Evolutionary conservation across 2,113 vertebrate species (phyloP).

Genomic region (Halichoeres trimaculatus): DNA sequence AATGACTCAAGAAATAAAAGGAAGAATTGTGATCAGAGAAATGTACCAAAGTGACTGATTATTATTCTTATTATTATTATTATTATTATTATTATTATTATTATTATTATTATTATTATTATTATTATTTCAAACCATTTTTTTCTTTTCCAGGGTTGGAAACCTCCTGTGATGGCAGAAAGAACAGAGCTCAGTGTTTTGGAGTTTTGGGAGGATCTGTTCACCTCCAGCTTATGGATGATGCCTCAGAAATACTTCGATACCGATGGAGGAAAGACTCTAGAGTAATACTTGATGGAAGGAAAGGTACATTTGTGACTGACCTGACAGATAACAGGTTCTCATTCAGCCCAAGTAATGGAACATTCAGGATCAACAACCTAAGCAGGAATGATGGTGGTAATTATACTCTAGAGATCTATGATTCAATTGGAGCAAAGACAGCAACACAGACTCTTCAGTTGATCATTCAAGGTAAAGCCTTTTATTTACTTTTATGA

Average conservation of each 20-base stretch:
- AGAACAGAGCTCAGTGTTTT: conserved; percentile 47
- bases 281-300: fast-evolving
- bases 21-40: too few relatives aligned
- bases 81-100: too few relatives aligned
- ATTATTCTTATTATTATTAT: too few relatives aligned
- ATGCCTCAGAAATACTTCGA: fast-evolving
- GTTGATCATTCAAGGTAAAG: conserved; percentile 59
- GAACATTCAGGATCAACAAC: conserved; percentile 54
- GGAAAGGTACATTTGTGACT: fast-evolving
- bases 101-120: too few relatives aligned
- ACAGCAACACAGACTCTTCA: fast-evolving
- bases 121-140: too few relatives aligned
- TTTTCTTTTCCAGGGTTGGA: conserved; percentile 58
- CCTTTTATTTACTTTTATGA: neutral
- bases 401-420: neutral
- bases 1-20: too few relatives aligned
- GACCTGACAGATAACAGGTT: neutral
- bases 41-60: too few relatives aligned
- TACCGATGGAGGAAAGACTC: fast-evolving
- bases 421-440: fast-evolving
- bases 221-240: conserved; percentile 45
- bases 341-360: conserved; percentile 11
- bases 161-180: conserved; percentile 51
- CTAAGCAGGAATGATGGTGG: conserved; percentile 31
- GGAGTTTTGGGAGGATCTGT: conserved; percentile 67